phyloP scores from a whole-genome alignment of 1,140 invertebrate species.

The Octopus sinensis region DNA sequence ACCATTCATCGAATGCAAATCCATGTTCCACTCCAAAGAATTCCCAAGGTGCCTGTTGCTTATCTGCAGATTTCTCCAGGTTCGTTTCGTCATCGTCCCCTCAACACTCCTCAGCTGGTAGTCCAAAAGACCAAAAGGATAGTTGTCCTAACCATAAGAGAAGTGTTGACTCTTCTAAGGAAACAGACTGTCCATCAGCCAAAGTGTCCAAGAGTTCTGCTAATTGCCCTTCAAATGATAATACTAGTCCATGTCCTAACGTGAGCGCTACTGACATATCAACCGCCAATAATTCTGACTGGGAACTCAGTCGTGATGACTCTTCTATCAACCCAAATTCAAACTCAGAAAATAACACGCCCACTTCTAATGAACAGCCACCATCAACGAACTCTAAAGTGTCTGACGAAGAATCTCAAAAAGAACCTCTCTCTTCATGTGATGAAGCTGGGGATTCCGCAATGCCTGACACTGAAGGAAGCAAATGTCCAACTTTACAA shows the following conservation, averaged over 20 bases:
- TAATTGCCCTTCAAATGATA: background rate
- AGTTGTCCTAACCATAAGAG: background rate
- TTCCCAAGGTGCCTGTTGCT: background rate
- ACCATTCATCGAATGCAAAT: constrained; percentile 1
- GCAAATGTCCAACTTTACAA: constrained; percentile 10
- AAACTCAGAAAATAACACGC: background rate
- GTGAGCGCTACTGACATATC: background rate
- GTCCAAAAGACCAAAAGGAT: constrained; percentile 11
- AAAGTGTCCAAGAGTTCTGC: background rate
- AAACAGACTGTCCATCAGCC: background rate
- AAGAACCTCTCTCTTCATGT: background rate
- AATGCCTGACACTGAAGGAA: constrained; percentile 6
- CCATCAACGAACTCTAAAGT: background rate
- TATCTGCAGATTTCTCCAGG: background rate
- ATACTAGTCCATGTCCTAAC: background rate
- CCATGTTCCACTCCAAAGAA: background rate
- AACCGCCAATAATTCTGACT: background rate
- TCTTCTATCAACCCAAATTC: background rate
- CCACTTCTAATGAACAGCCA: background rate
- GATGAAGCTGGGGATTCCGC: background rate
- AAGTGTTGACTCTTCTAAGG: background rate
- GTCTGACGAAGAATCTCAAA: background rate
- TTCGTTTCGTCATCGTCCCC: background rate
- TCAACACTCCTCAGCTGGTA: background rate
- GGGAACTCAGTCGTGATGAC: background rate